Evolutionary conservation across 2,888 invertebrate species (phyloP).

Genomic region (Aquatica leii): DNA sequence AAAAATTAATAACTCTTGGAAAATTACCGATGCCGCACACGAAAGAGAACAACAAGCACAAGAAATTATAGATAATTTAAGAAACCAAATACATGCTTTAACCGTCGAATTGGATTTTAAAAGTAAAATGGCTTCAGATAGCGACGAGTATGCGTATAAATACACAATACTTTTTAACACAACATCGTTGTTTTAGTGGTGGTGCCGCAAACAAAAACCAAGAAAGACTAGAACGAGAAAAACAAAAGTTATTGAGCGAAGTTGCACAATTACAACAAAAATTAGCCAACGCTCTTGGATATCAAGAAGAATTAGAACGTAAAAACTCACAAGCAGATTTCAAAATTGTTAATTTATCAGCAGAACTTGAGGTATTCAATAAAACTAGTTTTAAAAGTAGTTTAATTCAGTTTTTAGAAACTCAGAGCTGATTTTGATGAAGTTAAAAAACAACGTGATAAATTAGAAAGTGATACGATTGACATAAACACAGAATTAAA

Average conservation of each 20-base stretch:
- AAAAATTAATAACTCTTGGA: constrained; percentile 67
- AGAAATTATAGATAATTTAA: constrained; percentile 77
- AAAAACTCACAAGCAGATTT: constrained; percentile 68
- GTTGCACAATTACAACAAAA: constrained; percentile 66
- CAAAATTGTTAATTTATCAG: constrained; percentile 65
- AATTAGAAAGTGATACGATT: constrained; percentile 68
- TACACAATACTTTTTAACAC: background rate
- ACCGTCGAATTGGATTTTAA: constrained; percentile 76
- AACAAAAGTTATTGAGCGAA: constrained; percentile 69
- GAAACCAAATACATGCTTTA: constrained; percentile 71
- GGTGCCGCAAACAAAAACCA: constrained; percentile 56
- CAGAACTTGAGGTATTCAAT: constrained; percentile 62
- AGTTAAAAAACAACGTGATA: constrained; percentile 67
- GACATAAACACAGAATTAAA: constrained; percentile 61
- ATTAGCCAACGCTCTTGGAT: constrained; percentile 64
- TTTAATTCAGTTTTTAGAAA: too few species aligned
- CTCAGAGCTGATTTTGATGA: constrained; percentile 60
- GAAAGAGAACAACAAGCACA: constrained; percentile 76
- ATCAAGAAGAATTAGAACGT: constrained; percentile 69
- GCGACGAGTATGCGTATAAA: constrained; percentile 66
- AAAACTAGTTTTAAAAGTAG: too few species aligned
- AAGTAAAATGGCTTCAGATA: constrained; percentile 67
- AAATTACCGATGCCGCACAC: constrained; percentile 78
- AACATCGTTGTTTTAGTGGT: constrained; percentile 34
- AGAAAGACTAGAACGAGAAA: constrained; percentile 75